Conservation (phyloP, 1,140 invertebrate genomes). For the Listronotus oregonensis region DNA sequence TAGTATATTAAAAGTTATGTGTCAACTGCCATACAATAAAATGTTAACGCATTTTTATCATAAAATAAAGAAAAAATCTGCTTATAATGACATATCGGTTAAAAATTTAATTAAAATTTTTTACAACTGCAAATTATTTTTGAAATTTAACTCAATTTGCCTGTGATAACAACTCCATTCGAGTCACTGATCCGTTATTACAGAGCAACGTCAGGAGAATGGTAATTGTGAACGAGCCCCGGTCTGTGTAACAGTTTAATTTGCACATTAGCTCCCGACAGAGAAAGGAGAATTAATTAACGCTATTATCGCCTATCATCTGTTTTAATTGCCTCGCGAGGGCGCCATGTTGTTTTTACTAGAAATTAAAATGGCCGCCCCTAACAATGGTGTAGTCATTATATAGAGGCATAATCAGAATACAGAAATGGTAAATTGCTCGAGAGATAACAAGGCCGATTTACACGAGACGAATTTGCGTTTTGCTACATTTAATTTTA, state of each 20-base stretch:
- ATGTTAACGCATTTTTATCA: no score
- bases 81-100: no score
- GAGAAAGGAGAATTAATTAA: constrained; percentile 59
- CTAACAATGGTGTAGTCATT: constrained; percentile 54
- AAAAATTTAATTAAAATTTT: no score
- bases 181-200: not conserved
- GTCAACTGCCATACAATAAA: no score
- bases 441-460: constrained; percentile 51
- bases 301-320: constrained; percentile 58
- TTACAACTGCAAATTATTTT: not conserved
- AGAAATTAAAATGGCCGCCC: constrained; percentile 57
- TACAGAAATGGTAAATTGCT: constrained; percentile 57
- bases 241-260: constrained; percentile 57
- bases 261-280: constrained; percentile 56
- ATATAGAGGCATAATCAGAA: constrained; percentile 55
- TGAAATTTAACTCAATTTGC: constrained; percentile 3
- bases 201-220: constrained; percentile 30
- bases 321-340: constrained; percentile 57
- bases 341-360: constrained; percentile 57
- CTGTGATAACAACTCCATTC: constrained; percentile 7
- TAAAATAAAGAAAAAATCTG: no score
- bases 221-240: constrained; percentile 52
- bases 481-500: constrained; percentile 30
- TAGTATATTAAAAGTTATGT: no score
- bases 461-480: constrained; percentile 45